Base-by-base conservation (phyloP, 2,113 vertebrate genomes). In the Chlorocebus sabaeus region DNA sequence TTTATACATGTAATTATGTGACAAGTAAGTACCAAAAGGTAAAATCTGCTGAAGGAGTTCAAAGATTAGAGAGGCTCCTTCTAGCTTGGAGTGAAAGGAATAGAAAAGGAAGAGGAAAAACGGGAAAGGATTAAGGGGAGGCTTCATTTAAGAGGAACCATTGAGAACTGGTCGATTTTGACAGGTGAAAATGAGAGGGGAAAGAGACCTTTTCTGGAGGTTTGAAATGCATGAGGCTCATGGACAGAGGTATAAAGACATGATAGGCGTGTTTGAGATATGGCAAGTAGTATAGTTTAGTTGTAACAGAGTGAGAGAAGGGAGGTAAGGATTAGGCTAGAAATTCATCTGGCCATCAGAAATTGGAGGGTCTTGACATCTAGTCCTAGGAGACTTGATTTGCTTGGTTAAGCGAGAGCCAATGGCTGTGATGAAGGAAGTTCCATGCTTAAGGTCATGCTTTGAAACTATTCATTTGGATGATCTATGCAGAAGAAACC, bases 11-110 rank as follows among this genome's bases (percentile, higher is more conserved):
- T 64, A 68, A 38, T 22, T 40, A 55, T 64, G 52, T 93, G 25
- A 72, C 93, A 85, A 48, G 40, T 40, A 95, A 84, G 57, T 75
- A 83, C 78, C 23, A 86, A 97, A 95, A 96, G 17, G 6, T 85
- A 55, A 90, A 95, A 30, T 25, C 40, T 72, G 13, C 30, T 30
- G n/a, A 67, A 40, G 61, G 18, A 90, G 8, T 35, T 96, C 13
- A 35, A 88, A 91, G 59, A 45, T 18, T 84, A 1, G 16, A 92
- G 16, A 67, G 84, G 27, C 17, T 13, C 0, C 5, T 73, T 59
- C 45, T 61, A 55, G 6, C 48, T 6, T 76, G 20, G 45, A 76
- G 81, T 45, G 2, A 8, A 67, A 95, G 50, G 48, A 70, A 78
- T 35, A 30, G 35, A 67, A 59, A 81, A 17, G 9, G 30, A 67